These are phyloP conservation scores for Pangasius macronema DNA, from an alignment of 2,797 vertebrate genomes.

Conservation along the genomic window DNA sequence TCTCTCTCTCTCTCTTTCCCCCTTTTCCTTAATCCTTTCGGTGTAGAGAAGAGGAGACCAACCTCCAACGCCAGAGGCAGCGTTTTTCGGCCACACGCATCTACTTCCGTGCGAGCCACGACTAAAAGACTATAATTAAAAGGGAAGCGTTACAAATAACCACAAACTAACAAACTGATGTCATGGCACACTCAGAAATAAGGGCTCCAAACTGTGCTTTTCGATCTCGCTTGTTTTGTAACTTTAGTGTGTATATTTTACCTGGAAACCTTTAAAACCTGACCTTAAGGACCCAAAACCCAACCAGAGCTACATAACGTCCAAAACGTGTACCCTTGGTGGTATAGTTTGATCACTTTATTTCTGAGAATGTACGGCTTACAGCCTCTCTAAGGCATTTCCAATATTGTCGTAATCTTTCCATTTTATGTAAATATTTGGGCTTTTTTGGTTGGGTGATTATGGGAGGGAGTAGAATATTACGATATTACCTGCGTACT, in stretches of 20 bases:
- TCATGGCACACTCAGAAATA: not conserved
- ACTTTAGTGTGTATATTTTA: not conserved
- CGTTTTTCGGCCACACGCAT: slow-evolving; percentile 50
- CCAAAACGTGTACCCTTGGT: not conserved
- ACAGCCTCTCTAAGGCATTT: not conserved
- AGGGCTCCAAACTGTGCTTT: not conserved
- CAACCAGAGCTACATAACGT: not conserved
- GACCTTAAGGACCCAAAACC: not conserved
- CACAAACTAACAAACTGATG: not conserved
- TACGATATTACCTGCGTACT: not conserved
- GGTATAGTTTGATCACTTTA: not conserved
- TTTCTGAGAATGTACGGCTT: no score
- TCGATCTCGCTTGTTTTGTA: not conserved
- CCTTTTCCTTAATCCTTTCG: slow-evolving; percentile 56
- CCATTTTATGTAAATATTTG: not conserved
- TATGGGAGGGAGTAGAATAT: not conserved
- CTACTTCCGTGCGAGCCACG: slow-evolving; percentile 36
- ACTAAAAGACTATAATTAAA: not conserved
- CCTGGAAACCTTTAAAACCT: not conserved
- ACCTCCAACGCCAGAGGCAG: slow-evolving; percentile 69
- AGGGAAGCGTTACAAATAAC: slow-evolving; percentile 7
- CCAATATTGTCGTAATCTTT: not conserved
- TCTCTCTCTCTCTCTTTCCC: slow-evolving; percentile 51
- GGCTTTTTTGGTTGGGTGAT: no score
- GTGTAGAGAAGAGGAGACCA: slow-evolving; percentile 59